These are phyloP conservation scores for Xiphophorus maculatus DNA, from an alignment of 2,113 vertebrate species.

Conservation along the genomic window DNA sequence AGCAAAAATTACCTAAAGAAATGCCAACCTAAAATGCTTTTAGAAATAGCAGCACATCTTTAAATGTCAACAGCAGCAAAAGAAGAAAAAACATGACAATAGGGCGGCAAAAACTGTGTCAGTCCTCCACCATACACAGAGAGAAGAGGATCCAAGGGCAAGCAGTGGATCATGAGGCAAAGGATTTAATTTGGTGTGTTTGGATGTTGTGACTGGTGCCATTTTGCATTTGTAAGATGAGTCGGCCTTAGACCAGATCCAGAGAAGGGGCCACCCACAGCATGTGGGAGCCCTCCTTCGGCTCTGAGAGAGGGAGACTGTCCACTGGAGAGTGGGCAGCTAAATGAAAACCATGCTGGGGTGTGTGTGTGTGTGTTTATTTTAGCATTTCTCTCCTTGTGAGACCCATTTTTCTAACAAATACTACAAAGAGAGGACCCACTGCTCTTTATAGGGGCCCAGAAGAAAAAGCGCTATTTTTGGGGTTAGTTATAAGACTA, in stretches of 20 bases:
- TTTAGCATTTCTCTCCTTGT: too few relatives aligned
- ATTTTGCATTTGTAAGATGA: constrained; percentile 4
- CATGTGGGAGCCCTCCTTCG: not conserved
- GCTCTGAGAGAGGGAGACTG: not conserved
- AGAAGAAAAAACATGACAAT: not conserved
- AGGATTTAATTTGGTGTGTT: not conserved
- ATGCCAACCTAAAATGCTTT: not conserved
- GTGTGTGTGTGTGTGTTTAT: too few relatives aligned
- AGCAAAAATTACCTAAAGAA: not conserved
- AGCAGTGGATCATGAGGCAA: not conserved
- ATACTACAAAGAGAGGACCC: too few relatives aligned
- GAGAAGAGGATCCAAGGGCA: not conserved
- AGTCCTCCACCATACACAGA: not conserved
- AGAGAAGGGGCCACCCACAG: not conserved
- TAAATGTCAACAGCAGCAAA: not conserved
- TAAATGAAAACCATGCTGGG: not conserved
- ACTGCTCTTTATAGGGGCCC: too few relatives aligned
- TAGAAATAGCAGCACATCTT: not conserved
- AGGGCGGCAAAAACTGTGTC: not conserved
- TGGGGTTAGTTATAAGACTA: too few relatives aligned
- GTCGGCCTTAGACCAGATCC: not conserved
- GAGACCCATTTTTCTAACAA: too few relatives aligned
- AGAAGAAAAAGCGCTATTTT: too few relatives aligned
- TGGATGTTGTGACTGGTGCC: constrained; percentile 3
- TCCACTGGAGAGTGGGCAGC: not conserved